A percentile compares a stretch with the other conserved stretches of the same genome.
phyloP scores from a whole-genome alignment of 2,797 vertebrate genomes.

The Danio tinwini region DNA sequence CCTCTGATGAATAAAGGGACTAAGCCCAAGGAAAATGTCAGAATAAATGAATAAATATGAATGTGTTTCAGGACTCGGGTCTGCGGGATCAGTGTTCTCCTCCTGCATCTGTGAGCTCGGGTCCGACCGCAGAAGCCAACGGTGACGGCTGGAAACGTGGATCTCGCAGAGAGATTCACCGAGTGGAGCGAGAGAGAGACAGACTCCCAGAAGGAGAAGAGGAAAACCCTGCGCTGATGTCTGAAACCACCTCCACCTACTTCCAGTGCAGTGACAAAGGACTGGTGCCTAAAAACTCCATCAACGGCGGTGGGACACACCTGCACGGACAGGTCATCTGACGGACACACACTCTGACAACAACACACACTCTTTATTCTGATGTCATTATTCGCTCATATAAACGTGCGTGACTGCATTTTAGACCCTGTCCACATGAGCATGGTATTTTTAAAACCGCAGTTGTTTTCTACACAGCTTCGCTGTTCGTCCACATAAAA shows the following conservation, averaged over 20 bases:
- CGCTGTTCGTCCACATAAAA: too few species aligned
- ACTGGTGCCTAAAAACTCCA: constrained; percentile 82
- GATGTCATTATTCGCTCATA: too few species aligned
- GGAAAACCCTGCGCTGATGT: constrained; percentile 74
- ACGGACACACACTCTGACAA: neutral
- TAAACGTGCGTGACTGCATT: too few species aligned
- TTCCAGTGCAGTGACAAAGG: constrained; percentile 87
- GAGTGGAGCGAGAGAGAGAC: constrained; percentile 50
- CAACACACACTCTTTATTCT: neutral
- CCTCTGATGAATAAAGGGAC: too few species aligned
- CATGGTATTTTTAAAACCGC: too few species aligned
- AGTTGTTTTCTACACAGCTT: too few species aligned
- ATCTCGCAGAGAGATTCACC: constrained; percentile 22
- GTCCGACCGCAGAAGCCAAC: neutral
- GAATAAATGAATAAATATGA: neutral
- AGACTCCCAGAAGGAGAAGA: constrained; percentile 65
- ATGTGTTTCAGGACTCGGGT: constrained; percentile 59
- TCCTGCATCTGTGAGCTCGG: constrained; percentile 50
- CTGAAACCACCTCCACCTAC: constrained; percentile 84
- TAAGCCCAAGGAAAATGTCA: too few species aligned
- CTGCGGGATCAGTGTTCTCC: constrained; percentile 56
- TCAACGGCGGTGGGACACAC: constrained; percentile 87
- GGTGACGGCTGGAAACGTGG: constrained; percentile 4
- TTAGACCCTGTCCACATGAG: too few species aligned
- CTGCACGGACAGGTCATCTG: constrained; percentile 72